Percentiles rank a stretch among this genome's conserved stretches.
Conservation (phyloP, 2,113 vertebrate species). For the Onychostruthus taczanowskii region DNA sequence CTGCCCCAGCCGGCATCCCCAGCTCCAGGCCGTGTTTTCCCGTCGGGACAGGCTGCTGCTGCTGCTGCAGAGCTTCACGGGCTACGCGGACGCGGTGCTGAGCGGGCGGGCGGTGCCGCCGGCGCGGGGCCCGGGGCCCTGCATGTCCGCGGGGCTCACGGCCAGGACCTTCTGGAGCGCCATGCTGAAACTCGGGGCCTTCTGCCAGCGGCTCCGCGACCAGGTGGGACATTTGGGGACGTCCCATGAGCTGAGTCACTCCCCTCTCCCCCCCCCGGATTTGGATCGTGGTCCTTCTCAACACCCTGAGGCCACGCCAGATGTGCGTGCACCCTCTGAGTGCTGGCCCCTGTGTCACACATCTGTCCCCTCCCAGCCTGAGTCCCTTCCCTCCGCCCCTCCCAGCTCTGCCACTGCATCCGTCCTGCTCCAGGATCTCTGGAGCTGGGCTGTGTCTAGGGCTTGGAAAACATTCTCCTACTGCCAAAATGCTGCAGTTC, state of each 20-base stretch:
- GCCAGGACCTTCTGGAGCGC: slow-evolving; percentile 84
- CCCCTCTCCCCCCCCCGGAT: neutral
- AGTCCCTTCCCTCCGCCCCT: neutral
- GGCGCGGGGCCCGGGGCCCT: slow-evolving; percentile 25
- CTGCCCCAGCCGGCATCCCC: neutral
- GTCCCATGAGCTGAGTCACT: accelerated
- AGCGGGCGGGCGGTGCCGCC: slow-evolving; percentile 33
- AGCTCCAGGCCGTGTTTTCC: neutral
- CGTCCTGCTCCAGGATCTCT: neutral
- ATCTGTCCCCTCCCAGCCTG: neutral
- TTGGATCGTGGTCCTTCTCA: accelerated
- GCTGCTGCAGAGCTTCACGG: slow-evolving; percentile 87
- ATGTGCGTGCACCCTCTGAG: neutral
- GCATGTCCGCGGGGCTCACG: slow-evolving; percentile 85
- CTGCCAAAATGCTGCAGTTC: neutral
- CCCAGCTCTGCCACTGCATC: neutral
- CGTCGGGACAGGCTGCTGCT: slow-evolving; percentile 79
- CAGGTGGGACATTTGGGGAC: slow-evolving; percentile 34
- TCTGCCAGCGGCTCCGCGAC: slow-evolving; percentile 42
- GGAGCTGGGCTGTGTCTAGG: neutral
- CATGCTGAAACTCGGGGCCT: slow-evolving; percentile 73
- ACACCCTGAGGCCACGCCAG: accelerated
- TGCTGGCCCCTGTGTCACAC: neutral
- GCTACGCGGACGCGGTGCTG: slow-evolving; percentile 71
- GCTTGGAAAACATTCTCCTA: neutral